A percentile compares a stretch with the other conserved stretches of the same genome.
Evolutionary conservation across 2,888 invertebrate species (phyloP).

Genomic region (Lymantria dispar): DNA sequence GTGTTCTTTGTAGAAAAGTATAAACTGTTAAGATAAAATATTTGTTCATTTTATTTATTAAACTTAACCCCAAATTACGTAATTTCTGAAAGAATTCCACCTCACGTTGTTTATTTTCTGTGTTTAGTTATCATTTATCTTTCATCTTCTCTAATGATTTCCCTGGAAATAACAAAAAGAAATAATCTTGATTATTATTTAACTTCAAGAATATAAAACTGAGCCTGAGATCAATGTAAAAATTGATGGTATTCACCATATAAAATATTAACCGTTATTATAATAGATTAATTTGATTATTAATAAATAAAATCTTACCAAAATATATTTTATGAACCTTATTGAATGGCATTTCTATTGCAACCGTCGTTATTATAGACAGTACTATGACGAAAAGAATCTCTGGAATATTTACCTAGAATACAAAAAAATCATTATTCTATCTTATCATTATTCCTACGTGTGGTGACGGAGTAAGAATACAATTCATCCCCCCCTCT

Average conservation of each 20-base stretch:
- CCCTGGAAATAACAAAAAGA: conserved; percentile 52
- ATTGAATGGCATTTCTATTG: conserved; percentile 84
- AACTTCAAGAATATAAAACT: not conserved
- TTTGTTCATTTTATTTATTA: no score
- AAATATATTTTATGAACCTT: conserved; percentile 79
- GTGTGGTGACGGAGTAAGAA: not conserved
- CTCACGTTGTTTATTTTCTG: conserved; percentile 21
- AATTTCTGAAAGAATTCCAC: conserved; percentile 51
- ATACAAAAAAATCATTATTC: conserved; percentile 26
- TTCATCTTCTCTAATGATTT: conserved; percentile 73
- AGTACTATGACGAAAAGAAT: conserved; percentile 62
- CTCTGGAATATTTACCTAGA: conserved; percentile 79
- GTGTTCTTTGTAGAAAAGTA: no score
- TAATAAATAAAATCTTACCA: conserved; percentile 47
- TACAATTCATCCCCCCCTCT: no score
- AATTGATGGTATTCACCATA: not conserved
- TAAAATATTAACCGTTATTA: no score
- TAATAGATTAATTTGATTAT: no score
- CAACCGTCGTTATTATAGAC: conserved; percentile 75
- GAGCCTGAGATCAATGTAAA: not conserved
- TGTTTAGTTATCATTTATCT: conserved; percentile 59
- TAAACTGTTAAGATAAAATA: no score
- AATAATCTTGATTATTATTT: not conserved
- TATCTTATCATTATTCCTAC: no score
- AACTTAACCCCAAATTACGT: conserved; percentile 34